Conservation (phyloP, 2,797 vertebrate species). For the Triplophysa yarkandensis region DNA sequence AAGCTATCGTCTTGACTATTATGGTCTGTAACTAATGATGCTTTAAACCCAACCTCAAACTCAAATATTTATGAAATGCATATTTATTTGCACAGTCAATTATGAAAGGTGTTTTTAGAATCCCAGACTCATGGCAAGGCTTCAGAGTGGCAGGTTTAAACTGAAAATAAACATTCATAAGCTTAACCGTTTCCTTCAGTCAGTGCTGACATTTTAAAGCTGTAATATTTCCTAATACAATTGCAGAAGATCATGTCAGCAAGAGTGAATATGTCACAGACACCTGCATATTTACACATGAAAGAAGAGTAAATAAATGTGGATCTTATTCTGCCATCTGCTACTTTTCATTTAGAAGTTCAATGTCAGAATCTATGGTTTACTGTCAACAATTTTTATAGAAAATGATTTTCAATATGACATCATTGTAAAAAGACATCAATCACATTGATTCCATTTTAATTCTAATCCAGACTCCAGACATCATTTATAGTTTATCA, state of each 20-base stretch:
- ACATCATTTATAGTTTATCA: background rate
- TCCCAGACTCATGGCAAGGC: conserved; percentile 3
- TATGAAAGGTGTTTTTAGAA: too few relatives aligned
- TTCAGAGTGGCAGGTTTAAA: conserved; percentile 42
- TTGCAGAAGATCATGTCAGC: background rate
- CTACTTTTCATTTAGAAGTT: background rate
- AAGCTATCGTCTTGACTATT: conserved; percentile 1
- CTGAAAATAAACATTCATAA: conserved; percentile 31
- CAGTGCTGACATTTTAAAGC: conserved; percentile 21
- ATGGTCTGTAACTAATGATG: background rate
- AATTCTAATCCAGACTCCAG: background rate
- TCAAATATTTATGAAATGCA: background rate
- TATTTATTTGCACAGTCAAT: background rate
- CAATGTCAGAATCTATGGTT: background rate
- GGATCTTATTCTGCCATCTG: conserved; percentile 10
- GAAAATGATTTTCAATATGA: too few relatives aligned
- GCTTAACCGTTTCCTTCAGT: conserved; percentile 16
- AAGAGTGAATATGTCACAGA: too few relatives aligned
- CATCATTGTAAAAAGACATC: too few relatives aligned
- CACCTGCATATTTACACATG: conserved; percentile 9
- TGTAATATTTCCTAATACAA: conserved; percentile 18
- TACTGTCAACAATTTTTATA: background rate
- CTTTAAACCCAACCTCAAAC: background rate
- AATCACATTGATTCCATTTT: background rate
- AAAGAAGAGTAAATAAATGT: background rate